phyloP scores from a whole-genome alignment of 1,140 invertebrate genomes.

The Meloidogyne floridensis region DNA sequence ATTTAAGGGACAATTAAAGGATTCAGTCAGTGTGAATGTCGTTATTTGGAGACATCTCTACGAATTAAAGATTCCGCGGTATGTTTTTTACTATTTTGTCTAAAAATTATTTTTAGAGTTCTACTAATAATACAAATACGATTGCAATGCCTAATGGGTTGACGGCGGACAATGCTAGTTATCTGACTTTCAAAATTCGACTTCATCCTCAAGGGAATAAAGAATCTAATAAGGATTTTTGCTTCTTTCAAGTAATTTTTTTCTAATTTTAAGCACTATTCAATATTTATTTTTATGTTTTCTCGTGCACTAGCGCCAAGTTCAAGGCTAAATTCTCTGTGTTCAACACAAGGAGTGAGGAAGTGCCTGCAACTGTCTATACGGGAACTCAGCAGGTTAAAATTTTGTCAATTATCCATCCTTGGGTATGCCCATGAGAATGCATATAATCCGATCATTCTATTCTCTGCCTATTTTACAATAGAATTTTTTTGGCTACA shows the following conservation, averaged over 20 bases:
- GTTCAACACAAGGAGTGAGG: conserved; percentile 56
- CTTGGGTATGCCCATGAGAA: too few relatives aligned
- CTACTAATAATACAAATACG: neutral
- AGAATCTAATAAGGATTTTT: conserved; percentile 66
- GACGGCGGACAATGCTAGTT: conserved; percentile 20
- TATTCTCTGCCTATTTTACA: too few relatives aligned
- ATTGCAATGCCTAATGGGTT: conserved; percentile 15
- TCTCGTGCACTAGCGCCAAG: conserved; percentile 53
- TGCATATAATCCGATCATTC: too few relatives aligned
- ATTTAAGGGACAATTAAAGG: conserved; percentile 55
- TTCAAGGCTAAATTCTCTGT: conserved; percentile 62
- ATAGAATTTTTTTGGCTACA: too few relatives aligned
- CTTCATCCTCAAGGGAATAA: conserved; percentile 65
- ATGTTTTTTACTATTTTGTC: neutral
- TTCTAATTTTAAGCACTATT: conserved; percentile 18
- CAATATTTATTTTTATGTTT: conserved; percentile 36
- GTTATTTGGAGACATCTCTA: conserved; percentile 63
- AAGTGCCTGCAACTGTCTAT: conserved; percentile 64
- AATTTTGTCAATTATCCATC: neutral
- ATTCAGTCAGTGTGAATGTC: conserved; percentile 61
- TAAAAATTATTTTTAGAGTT: conserved; percentile 1
- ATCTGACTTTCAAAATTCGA: conserved; percentile 56
- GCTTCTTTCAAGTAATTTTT: conserved; percentile 62
- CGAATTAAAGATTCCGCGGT: conserved; percentile 51
- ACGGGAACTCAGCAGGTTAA: conserved; percentile 58